phyloP scores from a whole-genome alignment of 2,888 invertebrate genomes.

The Perizoma affinitatum region DNA sequence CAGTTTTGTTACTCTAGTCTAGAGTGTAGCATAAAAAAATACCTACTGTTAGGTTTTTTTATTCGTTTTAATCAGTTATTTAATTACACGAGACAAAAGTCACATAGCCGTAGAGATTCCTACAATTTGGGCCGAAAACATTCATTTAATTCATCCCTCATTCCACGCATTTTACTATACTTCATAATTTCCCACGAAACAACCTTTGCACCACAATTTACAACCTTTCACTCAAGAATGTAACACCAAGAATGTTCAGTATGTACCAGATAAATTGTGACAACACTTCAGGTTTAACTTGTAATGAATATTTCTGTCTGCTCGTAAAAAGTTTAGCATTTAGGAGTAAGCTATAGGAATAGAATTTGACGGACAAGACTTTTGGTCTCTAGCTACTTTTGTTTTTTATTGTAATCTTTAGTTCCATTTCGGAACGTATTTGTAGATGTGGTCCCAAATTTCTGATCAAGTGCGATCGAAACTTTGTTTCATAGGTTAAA shows the following conservation, averaged over 20 bases:
- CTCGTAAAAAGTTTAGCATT: constrained; percentile 32
- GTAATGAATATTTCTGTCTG: constrained; percentile 32
- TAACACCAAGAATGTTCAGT: constrained; percentile 8
- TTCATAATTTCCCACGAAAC: constrained; percentile 13
- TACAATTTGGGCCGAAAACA: not conserved
- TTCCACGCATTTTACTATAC: constrained; percentile 5
- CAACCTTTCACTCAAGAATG: constrained; percentile 2
- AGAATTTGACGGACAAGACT: constrained; percentile 12
- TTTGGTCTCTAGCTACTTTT: constrained; percentile 3
- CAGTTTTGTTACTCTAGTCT: no score
- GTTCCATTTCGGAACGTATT: no score
- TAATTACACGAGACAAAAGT: no score
- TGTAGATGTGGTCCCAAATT: no score
- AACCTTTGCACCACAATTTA: not conserved
- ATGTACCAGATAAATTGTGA: constrained; percentile 26
- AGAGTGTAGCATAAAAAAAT: no score
- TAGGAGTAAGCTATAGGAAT: constrained; percentile 1
- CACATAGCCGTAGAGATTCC: no score
- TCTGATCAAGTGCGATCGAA: no score
- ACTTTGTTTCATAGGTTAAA: no score
- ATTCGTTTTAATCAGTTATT: no score
- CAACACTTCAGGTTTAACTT: constrained; percentile 18
- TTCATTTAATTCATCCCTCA: constrained; percentile 6
- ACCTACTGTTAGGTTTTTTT: no score
- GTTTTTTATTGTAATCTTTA: not conserved